phyloP scores from a whole-genome alignment of 2,888 invertebrate species.

The Ophraella communa region DNA sequence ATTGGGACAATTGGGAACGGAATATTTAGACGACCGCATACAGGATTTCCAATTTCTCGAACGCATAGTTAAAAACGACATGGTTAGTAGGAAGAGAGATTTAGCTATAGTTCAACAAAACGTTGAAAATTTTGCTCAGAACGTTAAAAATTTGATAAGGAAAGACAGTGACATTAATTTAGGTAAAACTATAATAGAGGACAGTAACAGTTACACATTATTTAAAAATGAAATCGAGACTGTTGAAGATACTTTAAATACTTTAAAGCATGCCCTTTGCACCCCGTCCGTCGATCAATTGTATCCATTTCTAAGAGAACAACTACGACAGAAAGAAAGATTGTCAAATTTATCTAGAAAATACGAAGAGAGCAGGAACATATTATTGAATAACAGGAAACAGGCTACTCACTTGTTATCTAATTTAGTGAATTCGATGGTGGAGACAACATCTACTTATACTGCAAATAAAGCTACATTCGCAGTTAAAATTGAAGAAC shows the following conservation, averaged over 20 bases:
- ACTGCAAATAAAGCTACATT: constrained; percentile 61
- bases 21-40: constrained; percentile 70
- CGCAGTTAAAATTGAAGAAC: constrained; percentile 59
- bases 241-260: constrained; percentile 57
- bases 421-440: constrained; percentile 49
- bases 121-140: constrained; percentile 57
- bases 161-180: constrained; percentile 56
- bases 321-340: constrained; percentile 48
- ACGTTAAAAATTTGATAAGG: constrained; percentile 59
- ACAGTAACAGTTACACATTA: constrained; percentile 47
- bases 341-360: constrained; percentile 46
- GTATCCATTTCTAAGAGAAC: constrained; percentile 55
- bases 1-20: constrained; percentile 72
- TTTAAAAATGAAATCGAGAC: constrained; percentile 54
- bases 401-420: constrained; percentile 47
- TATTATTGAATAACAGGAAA: constrained; percentile 46
- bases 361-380: constrained; percentile 45
- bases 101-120: constrained; percentile 62
- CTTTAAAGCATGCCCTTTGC: constrained; percentile 56
- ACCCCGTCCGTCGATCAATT: constrained; percentile 59
- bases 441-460: constrained; percentile 59
- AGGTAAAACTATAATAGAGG: constrained; percentile 44
- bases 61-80: constrained; percentile 67
- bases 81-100: constrained; percentile 67
- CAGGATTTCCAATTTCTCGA: constrained; percentile 67